Evolutionary conservation across 2,113 vertebrate species (phyloP).

Genomic region (Triplophysa rosa): DNA sequence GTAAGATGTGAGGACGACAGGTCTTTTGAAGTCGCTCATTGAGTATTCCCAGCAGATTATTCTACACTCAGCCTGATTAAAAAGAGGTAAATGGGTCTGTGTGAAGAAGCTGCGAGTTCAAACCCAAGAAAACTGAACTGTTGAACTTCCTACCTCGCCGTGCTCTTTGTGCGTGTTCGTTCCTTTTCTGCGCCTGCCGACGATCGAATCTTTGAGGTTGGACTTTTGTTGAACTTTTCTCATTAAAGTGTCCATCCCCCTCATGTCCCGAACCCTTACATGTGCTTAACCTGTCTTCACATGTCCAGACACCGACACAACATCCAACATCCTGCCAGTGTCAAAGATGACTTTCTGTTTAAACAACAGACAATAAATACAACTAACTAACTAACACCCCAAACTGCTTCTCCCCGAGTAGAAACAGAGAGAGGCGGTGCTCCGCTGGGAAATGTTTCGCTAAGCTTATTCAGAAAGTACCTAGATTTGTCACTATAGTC

Average conservation of each 20-base stretch:
- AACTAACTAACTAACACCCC: too few relatives aligned
- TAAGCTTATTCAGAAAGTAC: too few relatives aligned
- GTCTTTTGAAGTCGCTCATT: constrained; percentile 60
- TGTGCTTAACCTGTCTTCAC: constrained; percentile 42
- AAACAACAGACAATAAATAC: too few relatives aligned
- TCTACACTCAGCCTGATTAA: constrained; percentile 61
- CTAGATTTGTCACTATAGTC: too few relatives aligned
- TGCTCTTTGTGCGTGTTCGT: constrained; percentile 66
- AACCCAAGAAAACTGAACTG: constrained; percentile 73
- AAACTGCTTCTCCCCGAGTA: too few relatives aligned
- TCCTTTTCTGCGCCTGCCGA: constrained; percentile 66
- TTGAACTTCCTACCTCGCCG: constrained; percentile 75
- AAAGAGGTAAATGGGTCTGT: constrained; percentile 64
- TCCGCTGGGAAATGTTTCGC: too few relatives aligned
- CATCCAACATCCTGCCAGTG: not conserved
- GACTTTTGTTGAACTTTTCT: constrained; percentile 80
- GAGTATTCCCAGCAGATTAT: constrained; percentile 65
- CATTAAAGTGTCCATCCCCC: constrained; percentile 65
- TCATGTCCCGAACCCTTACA: constrained; percentile 32
- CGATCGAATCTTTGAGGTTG: constrained; percentile 71
- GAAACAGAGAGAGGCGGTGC: too few relatives aligned
- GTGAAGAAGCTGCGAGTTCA: constrained; percentile 64
- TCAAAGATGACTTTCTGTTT: too few relatives aligned
- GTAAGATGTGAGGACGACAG: constrained; percentile 55
- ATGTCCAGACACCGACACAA: constrained; percentile 34